A percentile compares a stretch with the other conserved stretches of the same genome.
Conservation (phyloP, 2,797 vertebrate genomes). For the Echeneis naucrates region DNA sequence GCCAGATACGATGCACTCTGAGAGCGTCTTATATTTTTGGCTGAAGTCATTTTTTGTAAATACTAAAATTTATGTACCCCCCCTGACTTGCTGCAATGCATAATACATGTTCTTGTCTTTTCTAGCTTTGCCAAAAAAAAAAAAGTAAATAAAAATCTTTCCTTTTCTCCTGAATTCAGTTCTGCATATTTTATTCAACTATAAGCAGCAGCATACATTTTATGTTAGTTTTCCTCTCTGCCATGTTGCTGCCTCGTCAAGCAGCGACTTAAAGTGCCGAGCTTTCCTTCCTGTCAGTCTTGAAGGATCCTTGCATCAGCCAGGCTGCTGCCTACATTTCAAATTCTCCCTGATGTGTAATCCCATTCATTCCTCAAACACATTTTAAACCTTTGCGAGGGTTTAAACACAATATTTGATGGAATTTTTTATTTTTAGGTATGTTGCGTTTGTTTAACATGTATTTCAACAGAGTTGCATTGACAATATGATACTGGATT, state of each 20-base stretch:
- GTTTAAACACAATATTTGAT: slow-evolving; percentile 26
- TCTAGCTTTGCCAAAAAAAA: slow-evolving; percentile 22
- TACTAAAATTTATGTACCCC: background rate
- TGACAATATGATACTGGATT: background rate
- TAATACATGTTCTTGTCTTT: slow-evolving; percentile 41
- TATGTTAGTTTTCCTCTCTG: slow-evolving; percentile 53
- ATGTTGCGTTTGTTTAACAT: slow-evolving; percentile 33
- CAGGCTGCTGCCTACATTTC: slow-evolving; percentile 59
- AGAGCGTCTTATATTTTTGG: slow-evolving; percentile 23
- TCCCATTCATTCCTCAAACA: slow-evolving; percentile 50
- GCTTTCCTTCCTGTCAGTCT: slow-evolving; percentile 59
- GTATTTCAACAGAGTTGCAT: background rate
- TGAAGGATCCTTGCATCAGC: slow-evolving; percentile 65
- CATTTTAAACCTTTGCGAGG: slow-evolving; percentile 31
- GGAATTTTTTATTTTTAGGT: slow-evolving; percentile 38
- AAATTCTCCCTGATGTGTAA: slow-evolving; percentile 58
- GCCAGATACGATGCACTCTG: slow-evolving; percentile 22
- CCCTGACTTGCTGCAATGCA: slow-evolving; percentile 20
- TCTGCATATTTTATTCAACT: slow-evolving; percentile 48
- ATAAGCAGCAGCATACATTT: slow-evolving; percentile 47
- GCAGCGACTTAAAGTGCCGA: slow-evolving; percentile 43
- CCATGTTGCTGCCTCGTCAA: slow-evolving; percentile 55
- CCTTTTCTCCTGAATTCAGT: slow-evolving; percentile 22
- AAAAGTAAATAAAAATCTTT: too few relatives aligned
- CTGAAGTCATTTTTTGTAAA: slow-evolving; percentile 18